Evolutionary conservation across 2,888 invertebrate genomes (phyloP).

Genomic region (Agrotis puta): DNA sequence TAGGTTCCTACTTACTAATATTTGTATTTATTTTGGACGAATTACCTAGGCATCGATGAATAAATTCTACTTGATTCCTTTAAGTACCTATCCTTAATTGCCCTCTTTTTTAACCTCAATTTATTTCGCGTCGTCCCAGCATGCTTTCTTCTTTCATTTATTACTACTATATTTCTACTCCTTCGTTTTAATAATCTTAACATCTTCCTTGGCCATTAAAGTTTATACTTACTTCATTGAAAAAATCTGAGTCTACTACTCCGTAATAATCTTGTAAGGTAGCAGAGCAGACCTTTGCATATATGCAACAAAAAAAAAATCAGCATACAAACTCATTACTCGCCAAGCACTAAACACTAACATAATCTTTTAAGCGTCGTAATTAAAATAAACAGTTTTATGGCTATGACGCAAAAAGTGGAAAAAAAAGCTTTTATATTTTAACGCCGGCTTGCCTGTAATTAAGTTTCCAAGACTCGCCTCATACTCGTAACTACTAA

Average conservation of each 20-base stretch:
- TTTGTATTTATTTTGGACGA: too few species aligned
- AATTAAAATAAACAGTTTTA: slow-evolving; percentile 59
- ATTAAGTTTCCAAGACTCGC: slow-evolving; percentile 37
- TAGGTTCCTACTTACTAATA: not conserved
- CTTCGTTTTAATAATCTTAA: too few species aligned
- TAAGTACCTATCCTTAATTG: too few species aligned
- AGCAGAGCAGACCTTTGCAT: not conserved
- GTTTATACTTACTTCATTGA: not conserved
- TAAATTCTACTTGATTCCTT: too few species aligned
- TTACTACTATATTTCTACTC: not conserved
- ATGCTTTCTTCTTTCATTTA: not conserved
- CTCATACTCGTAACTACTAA: slow-evolving; percentile 12
- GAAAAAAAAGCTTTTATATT: slow-evolving; percentile 43
- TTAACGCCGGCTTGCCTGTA: slow-evolving; percentile 32
- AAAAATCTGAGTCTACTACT: not conserved
- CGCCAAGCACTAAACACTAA: slow-evolving; percentile 35
- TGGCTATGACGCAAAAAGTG: slow-evolving; percentile 39
- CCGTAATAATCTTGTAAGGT: slow-evolving; percentile 16
- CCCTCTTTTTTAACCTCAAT: not conserved
- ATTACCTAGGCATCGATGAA: not conserved
- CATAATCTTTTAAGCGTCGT: slow-evolving; percentile 41
- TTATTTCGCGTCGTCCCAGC: not conserved
- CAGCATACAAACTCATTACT: slow-evolving; percentile 24
- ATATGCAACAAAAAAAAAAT: slow-evolving; percentile 1
- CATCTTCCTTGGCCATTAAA: not conserved